A percentile compares a stretch with the other conserved stretches of the same genome.
Evolutionary conservation across 2,797 vertebrate species (phyloP).

Genomic region (Alectoris magna): DNA sequence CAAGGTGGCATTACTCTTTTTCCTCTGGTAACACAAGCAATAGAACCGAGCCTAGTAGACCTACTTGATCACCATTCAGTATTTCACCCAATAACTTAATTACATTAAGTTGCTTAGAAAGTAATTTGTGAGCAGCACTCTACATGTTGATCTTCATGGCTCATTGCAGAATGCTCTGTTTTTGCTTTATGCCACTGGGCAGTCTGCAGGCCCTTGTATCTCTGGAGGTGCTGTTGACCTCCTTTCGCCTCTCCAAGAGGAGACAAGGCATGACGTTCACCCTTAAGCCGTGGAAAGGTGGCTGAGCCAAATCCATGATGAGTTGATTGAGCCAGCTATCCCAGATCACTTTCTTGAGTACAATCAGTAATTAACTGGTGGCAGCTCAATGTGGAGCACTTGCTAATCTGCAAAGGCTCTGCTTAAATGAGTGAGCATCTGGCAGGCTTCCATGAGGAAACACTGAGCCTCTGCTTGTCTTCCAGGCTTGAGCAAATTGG

Average conservation of each 20-base stretch:
- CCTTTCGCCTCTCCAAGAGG: not conserved
- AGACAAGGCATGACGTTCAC: not conserved
- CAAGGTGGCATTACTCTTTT: not conserved
- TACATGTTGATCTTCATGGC: fast-evolving
- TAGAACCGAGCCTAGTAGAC: not conserved
- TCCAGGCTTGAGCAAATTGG: conserved; percentile 83
- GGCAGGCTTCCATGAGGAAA: not conserved
- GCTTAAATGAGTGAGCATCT: not conserved
- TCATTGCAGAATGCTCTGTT: not conserved
- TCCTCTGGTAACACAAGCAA: fast-evolving
- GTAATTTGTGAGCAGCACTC: not conserved
- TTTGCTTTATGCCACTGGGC: not conserved
- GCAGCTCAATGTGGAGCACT: not conserved
- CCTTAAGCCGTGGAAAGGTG: not conserved
- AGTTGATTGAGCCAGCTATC: not conserved
- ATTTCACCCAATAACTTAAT: not conserved
- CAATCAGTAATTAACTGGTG: conserved; percentile 1
- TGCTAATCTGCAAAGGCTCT: not conserved
- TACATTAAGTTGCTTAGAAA: not conserved
- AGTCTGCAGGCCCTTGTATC: not conserved
- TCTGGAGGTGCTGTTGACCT: not conserved
- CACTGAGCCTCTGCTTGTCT: not conserved
- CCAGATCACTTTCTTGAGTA: not conserved
- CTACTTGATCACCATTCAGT: not conserved
- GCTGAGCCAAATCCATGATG: fast-evolving